A percentile compares a stretch with the other conserved stretches of the same genome.
Conservation (phyloP, 2,888 invertebrate species). For the Apodemia hepburni region DNA sequence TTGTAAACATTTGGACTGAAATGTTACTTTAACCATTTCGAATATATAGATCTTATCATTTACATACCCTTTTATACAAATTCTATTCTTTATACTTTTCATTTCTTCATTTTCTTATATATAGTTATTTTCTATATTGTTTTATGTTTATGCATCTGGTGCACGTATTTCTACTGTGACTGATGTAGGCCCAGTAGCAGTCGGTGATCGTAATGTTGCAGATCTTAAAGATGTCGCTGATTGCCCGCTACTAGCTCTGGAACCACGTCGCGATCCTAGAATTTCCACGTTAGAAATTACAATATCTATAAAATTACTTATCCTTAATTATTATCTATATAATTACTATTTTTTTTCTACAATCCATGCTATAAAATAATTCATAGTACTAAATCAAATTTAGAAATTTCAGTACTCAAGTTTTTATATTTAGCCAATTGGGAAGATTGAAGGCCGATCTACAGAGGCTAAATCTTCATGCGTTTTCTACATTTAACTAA, state of each 20-base stretch:
- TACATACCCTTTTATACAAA: conserved; percentile 17
- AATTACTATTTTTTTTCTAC: background rate
- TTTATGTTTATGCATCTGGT: conserved; percentile 49
- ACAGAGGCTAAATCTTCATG: conserved; percentile 15
- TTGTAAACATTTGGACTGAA: conserved; percentile 70
- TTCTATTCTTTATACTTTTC: conserved; percentile 17
- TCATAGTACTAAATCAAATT: background rate
- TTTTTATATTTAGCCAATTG: conserved; percentile 4
- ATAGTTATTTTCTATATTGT: conserved; percentile 16
- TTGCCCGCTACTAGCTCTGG: conserved; percentile 88
- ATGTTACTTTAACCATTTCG: conserved; percentile 32
- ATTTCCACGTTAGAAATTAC: conserved; percentile 24
- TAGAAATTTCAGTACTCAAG: background rate
- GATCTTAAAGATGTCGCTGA: conserved; percentile 87
- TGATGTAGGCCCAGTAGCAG: conserved; percentile 66
- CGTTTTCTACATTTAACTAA: conserved; percentile 9
- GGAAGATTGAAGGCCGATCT: conserved; percentile 1
- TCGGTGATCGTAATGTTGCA: conserved; percentile 73
- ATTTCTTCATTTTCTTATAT: conserved; percentile 16
- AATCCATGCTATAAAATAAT: conserved; percentile 12
- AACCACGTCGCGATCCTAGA: conserved; percentile 83
- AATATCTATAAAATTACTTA: no score
- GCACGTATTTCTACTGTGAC: conserved; percentile 90
- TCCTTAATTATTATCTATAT: background rate
- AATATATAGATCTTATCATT: conserved; percentile 18